These are phyloP conservation scores for Ploceus nigricollis DNA, from an alignment of 2,113 vertebrate species.

Conservation along the genomic window DNA sequence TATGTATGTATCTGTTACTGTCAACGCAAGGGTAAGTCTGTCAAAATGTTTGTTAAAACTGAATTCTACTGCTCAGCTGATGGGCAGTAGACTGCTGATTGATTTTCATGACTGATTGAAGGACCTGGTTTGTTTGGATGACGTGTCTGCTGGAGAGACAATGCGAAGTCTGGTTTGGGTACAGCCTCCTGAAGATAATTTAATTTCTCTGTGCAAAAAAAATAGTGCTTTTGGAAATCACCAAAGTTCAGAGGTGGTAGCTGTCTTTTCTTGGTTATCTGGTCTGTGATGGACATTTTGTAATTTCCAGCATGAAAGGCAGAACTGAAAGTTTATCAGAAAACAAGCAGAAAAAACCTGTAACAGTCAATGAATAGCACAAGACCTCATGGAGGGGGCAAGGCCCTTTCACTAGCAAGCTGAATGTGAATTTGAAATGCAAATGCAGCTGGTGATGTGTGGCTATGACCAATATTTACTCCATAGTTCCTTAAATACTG, in stretches of 20 bases:
- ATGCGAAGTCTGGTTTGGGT: neutral
- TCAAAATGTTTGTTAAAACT: neutral
- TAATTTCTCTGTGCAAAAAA: neutral
- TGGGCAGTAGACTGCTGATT: neutral
- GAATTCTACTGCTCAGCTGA: neutral
- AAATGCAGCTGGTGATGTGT: neutral
- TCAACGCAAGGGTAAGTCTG: neutral
- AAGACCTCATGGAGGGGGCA: neutral
- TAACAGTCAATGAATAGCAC: neutral
- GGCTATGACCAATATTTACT: neutral
- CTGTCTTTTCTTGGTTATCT: neutral
- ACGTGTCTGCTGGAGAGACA: neutral
- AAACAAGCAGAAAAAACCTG: fast-evolving
- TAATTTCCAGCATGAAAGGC: neutral
- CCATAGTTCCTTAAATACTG: neutral
- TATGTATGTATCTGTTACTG: neutral
- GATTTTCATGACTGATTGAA: neutral
- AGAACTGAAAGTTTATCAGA: neutral
- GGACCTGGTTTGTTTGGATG: neutral
- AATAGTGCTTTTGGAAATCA: neutral
- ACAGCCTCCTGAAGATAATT: neutral
- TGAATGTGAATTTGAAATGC: neutral
- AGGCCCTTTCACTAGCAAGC: neutral
- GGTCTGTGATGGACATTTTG: neutral
- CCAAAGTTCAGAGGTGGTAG: neutral